A percentile compares a stretch with the other conserved stretches of the same genome.
These are phyloP conservation scores for Furcula furcula DNA, from an alignment of 2,888 invertebrate genomes.

Conservation along the genomic window DNA sequence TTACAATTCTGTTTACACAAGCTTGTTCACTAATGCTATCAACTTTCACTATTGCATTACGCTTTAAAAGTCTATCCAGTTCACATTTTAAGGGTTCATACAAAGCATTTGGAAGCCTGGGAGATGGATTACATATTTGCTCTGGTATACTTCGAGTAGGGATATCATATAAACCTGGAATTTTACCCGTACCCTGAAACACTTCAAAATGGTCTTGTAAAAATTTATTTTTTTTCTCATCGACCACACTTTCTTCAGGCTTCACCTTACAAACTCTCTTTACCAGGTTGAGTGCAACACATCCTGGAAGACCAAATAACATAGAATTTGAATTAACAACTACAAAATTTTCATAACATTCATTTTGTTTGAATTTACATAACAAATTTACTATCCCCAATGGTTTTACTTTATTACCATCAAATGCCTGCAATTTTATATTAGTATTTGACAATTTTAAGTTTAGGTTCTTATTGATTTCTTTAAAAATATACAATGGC, in stretches of 20 bases:
- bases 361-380: conserved; percentile 8
- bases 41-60: conserved; percentile 1
- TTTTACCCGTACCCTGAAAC: not conserved
- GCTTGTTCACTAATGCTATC: not conserved
- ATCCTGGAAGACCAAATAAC: conserved; percentile 12
- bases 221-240: too few relatives aligned
- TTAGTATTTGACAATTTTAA: not conserved
- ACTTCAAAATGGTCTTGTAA: not conserved
- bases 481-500: conserved; percentile 5
- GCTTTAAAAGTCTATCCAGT: not conserved
- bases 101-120: not conserved
- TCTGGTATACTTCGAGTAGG: conserved; percentile 1
- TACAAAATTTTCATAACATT: conserved; percentile 14
- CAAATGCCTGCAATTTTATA: too few relatives aligned
- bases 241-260: too few relatives aligned
- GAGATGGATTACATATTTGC: not conserved
- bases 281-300: conserved; percentile 6
- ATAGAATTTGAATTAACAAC: conserved; percentile 8
- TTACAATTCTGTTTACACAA: not conserved
- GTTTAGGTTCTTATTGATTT: not conserved
- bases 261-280: conserved; percentile 11
- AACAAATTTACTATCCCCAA: conserved; percentile 1
- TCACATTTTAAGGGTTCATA: not conserved
- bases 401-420: conserved; percentile 2
- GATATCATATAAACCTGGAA: not conserved